Base-by-base conservation (phyloP, 1,140 invertebrate species). In the Drosophila cardini region DNA sequence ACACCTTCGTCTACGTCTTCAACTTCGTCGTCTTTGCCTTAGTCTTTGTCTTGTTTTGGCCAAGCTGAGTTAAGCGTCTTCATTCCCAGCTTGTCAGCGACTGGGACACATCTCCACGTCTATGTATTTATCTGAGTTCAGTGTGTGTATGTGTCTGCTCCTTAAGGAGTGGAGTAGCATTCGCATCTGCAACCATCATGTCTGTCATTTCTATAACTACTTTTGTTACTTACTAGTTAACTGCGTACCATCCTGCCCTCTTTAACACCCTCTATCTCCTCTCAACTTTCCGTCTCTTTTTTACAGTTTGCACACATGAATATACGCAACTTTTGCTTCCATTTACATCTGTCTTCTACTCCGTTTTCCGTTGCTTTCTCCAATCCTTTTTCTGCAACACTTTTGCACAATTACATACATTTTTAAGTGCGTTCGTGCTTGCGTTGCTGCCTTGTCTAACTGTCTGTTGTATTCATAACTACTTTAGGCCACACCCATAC, bases 151-250 rank as follows among this genome's bases (percentile, higher is more conserved):
- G 4, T 4, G 4, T 26, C 21, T 26, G 40, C 42, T 67, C 2
- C 55, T 32, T 5, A 43, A 40, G 53, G 13, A 58, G 53, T 30
- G 53, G 13, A 58, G 53, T 30, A 52, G 26, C 26, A 4, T 34
- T 13, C 7, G n/a, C 30, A 26, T 52, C 81, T 70, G 77, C 65
- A 75, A 45, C 74, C 63, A 56, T 65, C 58, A 74, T 78, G 83
- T 79, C 83, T 87, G 82, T 87, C 82, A 86, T 86, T 86, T 86
- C 82, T 86, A 86, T 87, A 86, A 86, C 82, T 87, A 83, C 83
- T 86, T 86, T 82, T 86, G 83, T 80, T 83, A 87, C 82, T 83
- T 82, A 61, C 82, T 81, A 87, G 83, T 86, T 79, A 87, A 83
- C 79, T 84, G 83, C 38, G 38, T 57, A 55, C 55, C 50, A 56